These are phyloP conservation scores for Trididemnum miniatum DNA, from an alignment of 23 tunicate species.

Conservation along the genomic window DNA sequence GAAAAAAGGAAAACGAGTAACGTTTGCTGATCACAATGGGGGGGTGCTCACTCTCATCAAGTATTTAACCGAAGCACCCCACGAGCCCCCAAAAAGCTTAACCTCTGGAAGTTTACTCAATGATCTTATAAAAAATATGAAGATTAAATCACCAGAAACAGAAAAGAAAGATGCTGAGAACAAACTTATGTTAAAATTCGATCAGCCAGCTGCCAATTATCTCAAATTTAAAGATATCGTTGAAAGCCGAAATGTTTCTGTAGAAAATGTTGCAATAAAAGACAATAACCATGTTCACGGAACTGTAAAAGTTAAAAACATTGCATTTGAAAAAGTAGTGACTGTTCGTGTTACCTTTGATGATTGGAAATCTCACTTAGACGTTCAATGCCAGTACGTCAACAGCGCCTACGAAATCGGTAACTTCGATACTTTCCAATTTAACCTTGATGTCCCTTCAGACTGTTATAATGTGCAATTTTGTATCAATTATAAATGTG, in stretches of 20 bases:
- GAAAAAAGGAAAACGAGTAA: slow-evolving; percentile 59
- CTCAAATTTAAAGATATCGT: slow-evolving; percentile 57
- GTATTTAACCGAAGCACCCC: slow-evolving; percentile 66
- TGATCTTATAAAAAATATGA: slow-evolving; percentile 39
- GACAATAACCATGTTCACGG: slow-evolving; percentile 30
- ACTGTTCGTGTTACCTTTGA: slow-evolving; percentile 69
- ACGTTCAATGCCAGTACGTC: slow-evolving; percentile 41
- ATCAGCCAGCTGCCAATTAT: slow-evolving; percentile 80
- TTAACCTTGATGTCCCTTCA: slow-evolving; percentile 35
- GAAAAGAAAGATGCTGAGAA: neutral
- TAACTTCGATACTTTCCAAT: slow-evolving; percentile 73
- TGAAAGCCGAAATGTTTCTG: slow-evolving; percentile 45
- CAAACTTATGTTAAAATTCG: slow-evolving; percentile 51
- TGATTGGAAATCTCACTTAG: slow-evolving; percentile 51
- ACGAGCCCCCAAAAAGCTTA: slow-evolving; percentile 69
- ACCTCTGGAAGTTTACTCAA: slow-evolving; percentile 31
- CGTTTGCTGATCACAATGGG: slow-evolving; percentile 91
- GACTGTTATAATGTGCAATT: slow-evolving; percentile 38
- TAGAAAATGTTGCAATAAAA: slow-evolving; percentile 70
- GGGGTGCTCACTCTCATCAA: slow-evolving; percentile 53
- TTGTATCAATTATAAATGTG: slow-evolving; percentile 57
- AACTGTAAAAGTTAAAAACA: slow-evolving; percentile 77
- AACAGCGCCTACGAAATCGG: slow-evolving; percentile 59
- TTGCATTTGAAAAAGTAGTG: slow-evolving; percentile 74
- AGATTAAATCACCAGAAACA: neutral